Conservation (phyloP, 2,797 vertebrate genomes). For the Poecile montanus region DNA sequence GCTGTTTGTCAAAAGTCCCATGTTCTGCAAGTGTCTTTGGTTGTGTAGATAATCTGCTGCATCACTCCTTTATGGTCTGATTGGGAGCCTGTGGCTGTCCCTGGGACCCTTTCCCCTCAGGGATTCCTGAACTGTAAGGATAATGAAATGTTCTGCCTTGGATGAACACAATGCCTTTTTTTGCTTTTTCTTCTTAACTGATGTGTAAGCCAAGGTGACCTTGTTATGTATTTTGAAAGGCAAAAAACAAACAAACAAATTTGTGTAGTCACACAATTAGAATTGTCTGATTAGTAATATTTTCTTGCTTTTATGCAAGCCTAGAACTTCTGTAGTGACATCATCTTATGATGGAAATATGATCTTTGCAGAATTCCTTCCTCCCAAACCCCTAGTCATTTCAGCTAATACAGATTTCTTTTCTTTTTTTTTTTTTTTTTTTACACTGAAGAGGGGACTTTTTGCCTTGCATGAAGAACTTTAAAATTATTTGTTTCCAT, state of each 20-base stretch:
- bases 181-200: neutral
- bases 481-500: slow-evolving; percentile 49
- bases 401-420: slow-evolving; percentile 18
- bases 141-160: neutral
- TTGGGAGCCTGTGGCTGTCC: neutral
- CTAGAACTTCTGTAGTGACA: neutral
- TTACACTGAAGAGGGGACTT: neutral
- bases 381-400: neutral
- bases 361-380: neutral
- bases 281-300: neutral
- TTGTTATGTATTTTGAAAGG: neutral
- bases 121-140: neutral
- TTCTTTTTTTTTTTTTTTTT: neutral
- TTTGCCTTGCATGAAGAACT: neutral
- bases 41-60: neutral
- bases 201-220: neutral
- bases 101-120: neutral
- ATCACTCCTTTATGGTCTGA: neutral
- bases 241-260: too few species aligned
- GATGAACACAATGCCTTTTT: neutral
- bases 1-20: slow-evolving; percentile 41
- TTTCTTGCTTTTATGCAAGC: slow-evolving; percentile 34
- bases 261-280: neutral
- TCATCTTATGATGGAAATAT: neutral
- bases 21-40: neutral